These are phyloP conservation scores for Ptilorrhoa leucosticta DNA, from an alignment of 2,113 vertebrate genomes.

Conservation along the genomic window DNA sequence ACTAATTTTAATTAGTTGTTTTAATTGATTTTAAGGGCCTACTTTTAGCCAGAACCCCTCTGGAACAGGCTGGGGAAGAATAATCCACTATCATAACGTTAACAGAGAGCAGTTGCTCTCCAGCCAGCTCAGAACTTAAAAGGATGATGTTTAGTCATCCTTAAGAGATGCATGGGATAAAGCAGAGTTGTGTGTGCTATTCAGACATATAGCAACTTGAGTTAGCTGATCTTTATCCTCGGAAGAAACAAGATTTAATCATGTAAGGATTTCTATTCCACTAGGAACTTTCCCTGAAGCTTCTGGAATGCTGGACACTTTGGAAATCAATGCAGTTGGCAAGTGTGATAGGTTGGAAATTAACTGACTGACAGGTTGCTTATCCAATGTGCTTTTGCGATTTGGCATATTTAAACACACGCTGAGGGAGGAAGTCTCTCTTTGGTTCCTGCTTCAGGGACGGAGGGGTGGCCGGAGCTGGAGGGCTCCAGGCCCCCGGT, in stretches of 20 bases:
- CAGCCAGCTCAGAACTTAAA: background rate
- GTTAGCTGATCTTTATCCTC: background rate
- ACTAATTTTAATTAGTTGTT: background rate
- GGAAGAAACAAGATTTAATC: background rate
- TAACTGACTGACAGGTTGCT: no score
- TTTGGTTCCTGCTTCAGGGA: no score
- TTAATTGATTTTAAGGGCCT: background rate
- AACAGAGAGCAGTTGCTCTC: background rate
- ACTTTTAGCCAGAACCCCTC: background rate
- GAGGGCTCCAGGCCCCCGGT: no score
- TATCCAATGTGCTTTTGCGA: no score
- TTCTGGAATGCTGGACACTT: background rate
- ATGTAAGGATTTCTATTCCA: background rate
- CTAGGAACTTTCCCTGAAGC: background rate
- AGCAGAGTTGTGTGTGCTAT: background rate
- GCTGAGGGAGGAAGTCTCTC: no score
- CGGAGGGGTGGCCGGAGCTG: no score
- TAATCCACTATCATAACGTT: accelerated
- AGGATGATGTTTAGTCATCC: background rate
- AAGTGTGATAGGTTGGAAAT: no score
- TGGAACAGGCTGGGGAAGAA: background rate
- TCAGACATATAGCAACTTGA: background rate
- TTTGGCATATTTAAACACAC: no score
- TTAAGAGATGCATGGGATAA: background rate
- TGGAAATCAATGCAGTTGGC: background rate